phyloP scores from a whole-genome alignment of 1,140 invertebrate genomes.

The Archivesica marissinica region DNA sequence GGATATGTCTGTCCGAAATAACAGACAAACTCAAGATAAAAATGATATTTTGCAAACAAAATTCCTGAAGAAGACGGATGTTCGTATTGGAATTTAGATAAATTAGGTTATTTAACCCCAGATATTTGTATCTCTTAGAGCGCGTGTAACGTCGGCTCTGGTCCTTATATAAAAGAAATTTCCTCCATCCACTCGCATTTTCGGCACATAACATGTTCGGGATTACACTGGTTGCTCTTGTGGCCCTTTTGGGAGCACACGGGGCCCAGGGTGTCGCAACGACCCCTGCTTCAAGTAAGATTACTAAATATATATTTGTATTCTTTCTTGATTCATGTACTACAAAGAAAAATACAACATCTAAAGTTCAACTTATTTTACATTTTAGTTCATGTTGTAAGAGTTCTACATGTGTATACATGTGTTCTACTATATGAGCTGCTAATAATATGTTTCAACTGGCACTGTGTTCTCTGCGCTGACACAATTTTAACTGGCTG shows the following conservation, averaged over 20 bases:
- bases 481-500: too few species aligned
- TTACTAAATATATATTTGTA: not conserved
- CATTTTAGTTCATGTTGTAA: too few species aligned
- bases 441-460: too few species aligned
- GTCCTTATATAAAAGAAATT: not conserved
- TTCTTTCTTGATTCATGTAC: not conserved
- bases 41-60: conserved; percentile 58
- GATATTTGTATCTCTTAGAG: conserved; percentile 37
- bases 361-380: too few species aligned
- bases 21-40: conserved; percentile 35
- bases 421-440: too few species aligned
- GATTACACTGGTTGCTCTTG: conserved; percentile 56
- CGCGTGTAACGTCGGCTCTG: not conserved
- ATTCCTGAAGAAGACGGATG: conserved; percentile 36
- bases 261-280: conserved; percentile 55
- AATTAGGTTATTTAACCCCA: conserved; percentile 25
- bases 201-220: conserved; percentile 32
- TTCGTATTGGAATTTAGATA: conserved; percentile 35
- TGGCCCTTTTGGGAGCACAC: conserved; percentile 31
- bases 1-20: not conserved
- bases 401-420: too few species aligned
- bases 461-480: too few species aligned
- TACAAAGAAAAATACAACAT: too few species aligned
- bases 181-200: conserved; percentile 8
- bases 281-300: conserved; percentile 49